phyloP scores from a whole-genome alignment of 2,888 invertebrate genomes.

The Leucania comma region DNA sequence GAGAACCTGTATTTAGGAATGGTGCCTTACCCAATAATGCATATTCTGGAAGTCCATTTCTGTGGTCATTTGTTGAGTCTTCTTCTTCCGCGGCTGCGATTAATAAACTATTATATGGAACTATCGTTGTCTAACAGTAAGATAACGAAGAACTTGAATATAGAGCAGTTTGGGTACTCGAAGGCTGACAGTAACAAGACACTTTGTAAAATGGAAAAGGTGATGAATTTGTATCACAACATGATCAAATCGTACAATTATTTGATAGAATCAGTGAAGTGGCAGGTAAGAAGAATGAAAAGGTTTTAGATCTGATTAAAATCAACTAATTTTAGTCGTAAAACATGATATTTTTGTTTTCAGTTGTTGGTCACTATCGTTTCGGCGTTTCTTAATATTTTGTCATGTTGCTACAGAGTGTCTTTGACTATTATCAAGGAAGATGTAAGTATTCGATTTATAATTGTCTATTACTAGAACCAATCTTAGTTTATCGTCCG shows the following conservation, averaged over 20 bases:
- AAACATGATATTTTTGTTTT: not conserved
- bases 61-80: slow-evolving; percentile 77
- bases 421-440: slow-evolving; percentile 70
- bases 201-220: slow-evolving; percentile 73
- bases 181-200: slow-evolving; percentile 59
- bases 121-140: slow-evolving; percentile 66
- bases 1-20: slow-evolving; percentile 33
- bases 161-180: slow-evolving; percentile 65
- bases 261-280: slow-evolving; percentile 79
- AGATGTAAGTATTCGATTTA: slow-evolving; percentile 66
- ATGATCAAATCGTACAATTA: slow-evolving; percentile 74
- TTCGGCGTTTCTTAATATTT: slow-evolving; percentile 70
- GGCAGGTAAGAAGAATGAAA: slow-evolving; percentile 75
- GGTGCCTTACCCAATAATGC: slow-evolving; percentile 64
- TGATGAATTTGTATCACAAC: slow-evolving; percentile 78
- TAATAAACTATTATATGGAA: slow-evolving; percentile 77
- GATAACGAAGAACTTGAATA: slow-evolving; percentile 55
- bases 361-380: slow-evolving; percentile 71
- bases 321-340: not conserved
- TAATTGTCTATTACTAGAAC: not conserved
- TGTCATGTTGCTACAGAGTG: slow-evolving; percentile 71
- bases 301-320: not conserved
- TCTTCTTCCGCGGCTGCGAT: slow-evolving; percentile 72
- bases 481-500: not conserved
- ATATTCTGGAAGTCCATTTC: slow-evolving; percentile 73